Evolutionary conservation across 2,797 vertebrate species (phyloP), one percentile per base, ranked within the genome.

Genomic region (Pipistrellus pipistrellus): DNA sequence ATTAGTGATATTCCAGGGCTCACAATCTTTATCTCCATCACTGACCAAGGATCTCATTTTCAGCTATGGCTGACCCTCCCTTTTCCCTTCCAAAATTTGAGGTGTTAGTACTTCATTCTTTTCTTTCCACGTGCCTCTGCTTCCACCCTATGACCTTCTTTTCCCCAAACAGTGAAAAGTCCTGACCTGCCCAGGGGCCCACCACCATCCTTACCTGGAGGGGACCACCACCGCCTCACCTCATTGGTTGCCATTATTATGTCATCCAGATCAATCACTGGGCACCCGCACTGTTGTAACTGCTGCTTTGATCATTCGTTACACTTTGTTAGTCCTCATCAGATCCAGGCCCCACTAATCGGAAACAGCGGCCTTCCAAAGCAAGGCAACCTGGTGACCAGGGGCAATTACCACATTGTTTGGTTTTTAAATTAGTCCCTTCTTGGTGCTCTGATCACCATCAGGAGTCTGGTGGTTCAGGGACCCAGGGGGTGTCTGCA

Each of bases 321-420:
- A 97, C 98, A 98, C 98, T 98, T 98, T 98, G 98, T 98, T 98
- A 98, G 97, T 97, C 97, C 98, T 98, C 98, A 98, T 98, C 98
- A 97, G 98, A 98, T 97, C 98, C 98, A 98, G 98, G 95, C 97
- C 96, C 95, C 55, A 53, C 93, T 98, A 98, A 98, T 98, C 95
- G 96, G 96, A 98, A 98, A 98, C 98, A 98, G 98, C 94, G 82
- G 97, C 64, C 35, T 88, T 98, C 95, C 81, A 93, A 98, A 96
- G 94, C 96, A 95, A 97, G 90, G 93, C 95, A 97, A 96, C 93
- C 93, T 91, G 93, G 98, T 97, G 97, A 98, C 96, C 95, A 90
- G 95, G 84, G 96, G 87, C 77, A 95, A 90, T 97, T 90, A 96
- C 85, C 59, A 72, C 93, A 92, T 96, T 96, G 97, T 97, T 97